Conservation (phyloP, 2,113 vertebrate species). For the Lanius ludovicianus region DNA sequence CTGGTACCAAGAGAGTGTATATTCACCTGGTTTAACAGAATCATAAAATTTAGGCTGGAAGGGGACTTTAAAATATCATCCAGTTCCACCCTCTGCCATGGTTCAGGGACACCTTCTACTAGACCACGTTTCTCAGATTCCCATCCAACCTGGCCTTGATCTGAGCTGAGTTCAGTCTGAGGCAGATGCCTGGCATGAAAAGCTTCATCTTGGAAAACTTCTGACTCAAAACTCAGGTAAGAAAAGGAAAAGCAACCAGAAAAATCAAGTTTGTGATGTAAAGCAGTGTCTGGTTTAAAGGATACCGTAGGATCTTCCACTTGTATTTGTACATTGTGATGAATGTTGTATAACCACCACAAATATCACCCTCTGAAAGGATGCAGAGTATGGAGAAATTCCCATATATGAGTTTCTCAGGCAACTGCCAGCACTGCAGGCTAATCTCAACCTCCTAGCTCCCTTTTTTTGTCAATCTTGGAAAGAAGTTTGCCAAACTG, state of each 20-base stretch:
- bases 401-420: not conserved
- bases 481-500: not conserved
- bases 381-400: not conserved
- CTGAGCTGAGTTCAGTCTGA: not conserved
- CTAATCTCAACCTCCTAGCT: not conserved
- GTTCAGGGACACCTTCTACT: not conserved
- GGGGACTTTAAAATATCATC: not conserved
- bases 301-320: accelerated
- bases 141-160: not conserved
- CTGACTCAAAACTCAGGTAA: not conserved
- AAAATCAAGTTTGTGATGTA: not conserved
- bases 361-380: not conserved
- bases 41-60: not conserved
- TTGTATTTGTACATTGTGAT: not conserved
- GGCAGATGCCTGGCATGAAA: not conserved
- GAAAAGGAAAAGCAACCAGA: not conserved
- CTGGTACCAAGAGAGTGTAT: not conserved
- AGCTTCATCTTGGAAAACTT: not conserved
- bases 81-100: not conserved
- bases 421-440: not conserved
- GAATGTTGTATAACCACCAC: not conserved
- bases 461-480: not conserved
- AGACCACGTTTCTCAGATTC: not conserved
- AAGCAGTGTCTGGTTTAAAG: not conserved
- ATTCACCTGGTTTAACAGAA: not conserved